A percentile compares a stretch with the other conserved stretches of the same genome.
These are phyloP conservation scores for Drosophila quadrilineata DNA, from an alignment of 1,140 invertebrate species.

Conservation along the genomic window DNA sequence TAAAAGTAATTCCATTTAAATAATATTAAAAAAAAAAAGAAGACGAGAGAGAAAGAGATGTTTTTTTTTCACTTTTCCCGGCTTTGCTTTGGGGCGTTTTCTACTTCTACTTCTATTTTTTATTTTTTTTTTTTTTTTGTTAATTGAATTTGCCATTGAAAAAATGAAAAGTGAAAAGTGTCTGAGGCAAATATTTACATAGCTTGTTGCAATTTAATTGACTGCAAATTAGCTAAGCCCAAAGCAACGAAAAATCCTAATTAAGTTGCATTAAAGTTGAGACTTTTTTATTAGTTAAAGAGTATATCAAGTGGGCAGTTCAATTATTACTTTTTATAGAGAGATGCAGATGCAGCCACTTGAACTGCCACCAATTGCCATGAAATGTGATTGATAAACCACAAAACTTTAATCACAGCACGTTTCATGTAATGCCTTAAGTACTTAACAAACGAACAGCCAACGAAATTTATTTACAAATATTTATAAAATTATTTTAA, in stretches of 20 bases:
- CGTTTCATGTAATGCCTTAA: background rate
- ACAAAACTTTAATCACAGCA: background rate
- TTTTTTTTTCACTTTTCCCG: conserved; percentile 39
- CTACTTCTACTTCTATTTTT: background rate
- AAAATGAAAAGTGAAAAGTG: conserved; percentile 33
- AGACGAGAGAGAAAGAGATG: conserved; percentile 23
- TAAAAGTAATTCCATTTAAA: conserved; percentile 77
- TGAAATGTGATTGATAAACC: background rate
- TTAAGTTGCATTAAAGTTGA: background rate
- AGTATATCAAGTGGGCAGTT: too few species aligned
- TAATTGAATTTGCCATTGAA: conserved; percentile 42
- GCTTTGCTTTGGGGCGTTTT: background rate
- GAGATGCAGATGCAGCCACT: too few species aligned
- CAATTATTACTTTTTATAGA: too few species aligned
- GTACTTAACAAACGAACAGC: background rate
- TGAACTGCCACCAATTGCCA: too few species aligned
- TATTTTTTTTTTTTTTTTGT: background rate
- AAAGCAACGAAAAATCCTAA: conserved; percentile 2
- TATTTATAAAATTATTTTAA: background rate
- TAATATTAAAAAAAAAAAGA: conserved; percentile 54
- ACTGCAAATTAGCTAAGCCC: conserved; percentile 30
- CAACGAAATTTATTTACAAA: too few species aligned
- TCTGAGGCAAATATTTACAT: conserved; percentile 36
- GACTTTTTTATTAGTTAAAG: too few species aligned
- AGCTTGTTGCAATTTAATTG: conserved; percentile 19